Percentiles rank a stretch among this genome's conserved stretches.
phyloP scores from a whole-genome alignment of 2,888 invertebrate species.

The Quadroppia sp. region DNA sequence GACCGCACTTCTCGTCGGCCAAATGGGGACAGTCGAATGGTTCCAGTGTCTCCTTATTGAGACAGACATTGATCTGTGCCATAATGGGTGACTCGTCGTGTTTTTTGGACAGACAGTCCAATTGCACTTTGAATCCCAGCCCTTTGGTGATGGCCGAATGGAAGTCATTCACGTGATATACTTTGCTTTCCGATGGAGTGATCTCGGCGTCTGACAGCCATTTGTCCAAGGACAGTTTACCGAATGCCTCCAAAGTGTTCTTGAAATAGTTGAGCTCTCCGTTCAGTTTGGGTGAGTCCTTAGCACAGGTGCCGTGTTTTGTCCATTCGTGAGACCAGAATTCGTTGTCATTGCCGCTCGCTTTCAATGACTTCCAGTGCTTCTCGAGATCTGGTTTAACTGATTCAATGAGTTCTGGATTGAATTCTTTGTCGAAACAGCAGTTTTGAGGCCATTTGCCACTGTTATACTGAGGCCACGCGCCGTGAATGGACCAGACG shows the following conservation, averaged over 20 bases:
- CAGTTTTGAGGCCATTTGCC: conserved; percentile 38
- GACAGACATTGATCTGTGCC: conserved; percentile 34
- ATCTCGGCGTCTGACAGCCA: conserved; percentile 32
- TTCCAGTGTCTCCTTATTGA: conserved; percentile 9
- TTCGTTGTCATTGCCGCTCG: not conserved
- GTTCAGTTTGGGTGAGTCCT: conserved; percentile 13
- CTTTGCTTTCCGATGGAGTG: conserved; percentile 31
- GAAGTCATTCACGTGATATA: not conserved
- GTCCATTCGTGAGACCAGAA: conserved; percentile 43
- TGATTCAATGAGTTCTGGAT: not conserved
- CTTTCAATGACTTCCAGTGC: conserved; percentile 33
- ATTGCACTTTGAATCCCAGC: conserved; percentile 29
- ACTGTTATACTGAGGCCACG: conserved; percentile 37
- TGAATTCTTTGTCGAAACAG: conserved; percentile 27
- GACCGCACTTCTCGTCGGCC: not conserved
- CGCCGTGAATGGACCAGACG: conserved; percentile 41
- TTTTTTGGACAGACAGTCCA: conserved; percentile 23
- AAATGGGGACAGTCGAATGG: conserved; percentile 30
- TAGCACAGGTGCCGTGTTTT: conserved; percentile 44
- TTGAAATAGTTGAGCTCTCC: conserved; percentile 42
- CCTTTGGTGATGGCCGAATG: conserved; percentile 33
- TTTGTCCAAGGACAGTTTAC: conserved; percentile 10
- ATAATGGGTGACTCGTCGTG: conserved; percentile 33
- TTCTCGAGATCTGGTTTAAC: conserved; percentile 11
- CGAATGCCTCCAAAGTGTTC: conserved; percentile 23